Percentiles rank a stretch among this genome's conserved stretches.
Evolutionary conservation across 1,140 invertebrate genomes (phyloP).

Genomic region (Planococcus citri): DNA sequence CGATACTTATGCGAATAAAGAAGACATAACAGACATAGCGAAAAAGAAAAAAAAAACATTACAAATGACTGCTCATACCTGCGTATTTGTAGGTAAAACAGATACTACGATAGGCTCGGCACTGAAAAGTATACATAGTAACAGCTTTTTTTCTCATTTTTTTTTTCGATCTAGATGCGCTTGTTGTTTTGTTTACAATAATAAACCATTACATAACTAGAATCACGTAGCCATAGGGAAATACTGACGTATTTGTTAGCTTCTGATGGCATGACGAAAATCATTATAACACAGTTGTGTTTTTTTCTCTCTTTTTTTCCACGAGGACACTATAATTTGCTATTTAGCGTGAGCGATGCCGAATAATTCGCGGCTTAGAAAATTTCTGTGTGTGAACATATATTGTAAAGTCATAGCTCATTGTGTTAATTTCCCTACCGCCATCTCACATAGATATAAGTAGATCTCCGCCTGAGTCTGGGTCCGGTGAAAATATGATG

Average conservation of each 20-base stretch:
- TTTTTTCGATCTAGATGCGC: background rate
- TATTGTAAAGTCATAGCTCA: constrained; percentile 17
- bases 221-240: constrained; percentile 11
- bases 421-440: background rate
- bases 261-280: background rate
- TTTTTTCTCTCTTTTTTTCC: background rate
- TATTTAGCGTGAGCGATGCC: background rate
- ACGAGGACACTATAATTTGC: background rate
- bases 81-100: too few species aligned
- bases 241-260: too few species aligned
- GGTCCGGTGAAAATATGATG: too few species aligned
- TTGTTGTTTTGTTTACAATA: constrained; percentile 14
- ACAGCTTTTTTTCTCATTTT: too few species aligned
- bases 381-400: constrained; percentile 5
- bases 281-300: background rate
- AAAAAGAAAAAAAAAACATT: background rate
- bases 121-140: too few species aligned
- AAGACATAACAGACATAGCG: background rate
- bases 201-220: background rate
- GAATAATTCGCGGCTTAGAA: constrained; percentile 10
- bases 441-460: too few species aligned
- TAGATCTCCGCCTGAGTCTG: too few species aligned
- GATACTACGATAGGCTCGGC: too few species aligned
- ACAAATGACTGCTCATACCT: too few species aligned
- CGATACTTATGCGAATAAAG: background rate